phyloP scores from a whole-genome alignment of 2,113 vertebrate species.

The Corythaeola cristata region DNA sequence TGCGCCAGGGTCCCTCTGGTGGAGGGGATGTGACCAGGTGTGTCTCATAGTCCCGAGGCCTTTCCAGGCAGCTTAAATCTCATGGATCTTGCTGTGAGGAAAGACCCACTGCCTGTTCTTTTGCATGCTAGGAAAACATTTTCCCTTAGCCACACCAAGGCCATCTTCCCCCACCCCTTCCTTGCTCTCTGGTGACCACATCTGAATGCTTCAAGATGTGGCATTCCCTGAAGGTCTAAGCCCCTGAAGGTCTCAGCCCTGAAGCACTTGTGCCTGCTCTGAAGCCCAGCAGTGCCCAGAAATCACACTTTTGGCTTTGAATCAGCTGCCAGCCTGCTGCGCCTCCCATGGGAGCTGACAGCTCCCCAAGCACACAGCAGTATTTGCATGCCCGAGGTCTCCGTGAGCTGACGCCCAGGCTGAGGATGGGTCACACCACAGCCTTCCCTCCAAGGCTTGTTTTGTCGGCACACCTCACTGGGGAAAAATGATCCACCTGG shows the following conservation, averaged over 20 bases:
- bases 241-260: neutral
- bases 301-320: neutral
- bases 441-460: neutral
- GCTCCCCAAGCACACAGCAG: accelerated
- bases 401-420: neutral
- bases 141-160: neutral
- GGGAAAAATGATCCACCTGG: neutral
- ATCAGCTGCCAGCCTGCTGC: neutral
- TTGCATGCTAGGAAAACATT: neutral
- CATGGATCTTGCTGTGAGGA: neutral
- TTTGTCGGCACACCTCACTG: neutral
- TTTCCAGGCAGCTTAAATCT: neutral
- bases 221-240: neutral
- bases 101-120: neutral
- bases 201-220: neutral
- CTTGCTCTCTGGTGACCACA: neutral
- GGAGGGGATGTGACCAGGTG: neutral
- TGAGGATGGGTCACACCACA: neutral
- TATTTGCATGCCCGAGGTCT: neutral
- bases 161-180: neutral
- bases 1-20: neutral
- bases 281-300: neutral
- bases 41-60: neutral
- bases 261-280: neutral
- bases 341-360: neutral